Percentiles rank a stretch among this genome's conserved stretches.
phyloP scores from a whole-genome alignment of 2,113 vertebrate genomes.

The Tretioscincus oriximinensis region DNA sequence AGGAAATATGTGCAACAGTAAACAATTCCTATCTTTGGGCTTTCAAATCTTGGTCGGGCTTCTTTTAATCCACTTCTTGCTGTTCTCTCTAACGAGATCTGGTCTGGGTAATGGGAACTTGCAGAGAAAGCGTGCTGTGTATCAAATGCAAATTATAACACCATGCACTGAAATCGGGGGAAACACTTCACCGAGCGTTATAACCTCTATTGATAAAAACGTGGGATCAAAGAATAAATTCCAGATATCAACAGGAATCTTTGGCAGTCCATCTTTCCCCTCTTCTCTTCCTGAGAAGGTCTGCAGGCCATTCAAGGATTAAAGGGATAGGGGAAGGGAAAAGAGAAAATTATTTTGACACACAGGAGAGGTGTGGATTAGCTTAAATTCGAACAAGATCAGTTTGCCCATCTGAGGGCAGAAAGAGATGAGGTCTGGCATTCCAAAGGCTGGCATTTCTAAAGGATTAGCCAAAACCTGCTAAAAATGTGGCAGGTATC shows the following conservation, averaged over 20 bases:
- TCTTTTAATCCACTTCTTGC: not conserved
- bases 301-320: not conserved
- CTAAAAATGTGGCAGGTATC: constrained; percentile 13
- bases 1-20: not conserved
- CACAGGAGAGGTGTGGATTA: constrained; percentile 13
- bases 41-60: not conserved
- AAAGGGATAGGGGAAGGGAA: not conserved
- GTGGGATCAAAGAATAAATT: constrained; percentile 14
- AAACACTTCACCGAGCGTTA: not conserved
- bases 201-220: constrained; percentile 21
- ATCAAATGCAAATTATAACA: constrained; percentile 29
- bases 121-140: not conserved
- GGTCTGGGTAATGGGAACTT: constrained; percentile 7
- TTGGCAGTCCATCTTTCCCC: not conserved
- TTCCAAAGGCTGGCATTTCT: constrained; percentile 34
- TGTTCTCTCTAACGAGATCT: constrained; percentile 6
- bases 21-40: not conserved
- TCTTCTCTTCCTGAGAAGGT: not conserved
- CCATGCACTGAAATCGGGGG: constrained; percentile 4
- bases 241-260: constrained; percentile 8
- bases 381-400: not conserved
- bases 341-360: accelerated
- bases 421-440: constrained; percentile 15
- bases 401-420: constrained; percentile 14
- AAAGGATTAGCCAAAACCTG: constrained; percentile 32